phyloP scores from a whole-genome alignment of 2,113 vertebrate species.

The Meriones unguiculatus region DNA sequence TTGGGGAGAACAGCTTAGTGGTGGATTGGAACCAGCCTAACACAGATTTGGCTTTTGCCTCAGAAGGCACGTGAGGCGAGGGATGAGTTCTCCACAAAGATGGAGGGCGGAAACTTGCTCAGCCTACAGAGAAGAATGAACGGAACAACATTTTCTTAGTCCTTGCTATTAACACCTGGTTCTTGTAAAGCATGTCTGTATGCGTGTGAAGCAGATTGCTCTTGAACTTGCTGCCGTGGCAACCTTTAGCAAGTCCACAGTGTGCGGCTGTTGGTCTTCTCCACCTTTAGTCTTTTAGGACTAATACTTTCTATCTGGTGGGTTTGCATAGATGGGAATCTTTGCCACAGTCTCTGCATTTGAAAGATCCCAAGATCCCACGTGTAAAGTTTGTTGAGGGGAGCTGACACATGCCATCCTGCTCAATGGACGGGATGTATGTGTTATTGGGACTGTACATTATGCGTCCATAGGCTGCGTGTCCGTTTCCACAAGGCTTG shows the following conservation, averaged over 20 bases:
- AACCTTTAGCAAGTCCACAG: background rate
- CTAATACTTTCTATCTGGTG: background rate
- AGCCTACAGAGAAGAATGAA: background rate
- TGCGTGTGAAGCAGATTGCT: background rate
- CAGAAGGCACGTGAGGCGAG: background rate
- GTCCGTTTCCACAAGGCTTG: background rate
- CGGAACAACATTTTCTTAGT: background rate
- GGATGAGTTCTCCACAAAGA: background rate
- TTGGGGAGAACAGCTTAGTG: background rate
- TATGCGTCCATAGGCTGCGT: rapidly evolving
- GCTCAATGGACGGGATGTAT: background rate
- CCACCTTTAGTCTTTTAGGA: no score
- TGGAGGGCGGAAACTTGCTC: background rate
- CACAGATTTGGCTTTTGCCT: background rate
- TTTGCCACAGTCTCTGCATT: background rate
- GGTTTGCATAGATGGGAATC: background rate
- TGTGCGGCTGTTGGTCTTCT: rapidly evolving
- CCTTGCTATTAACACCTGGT: background rate
- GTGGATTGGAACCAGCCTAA: background rate
- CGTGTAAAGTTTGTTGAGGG: background rate
- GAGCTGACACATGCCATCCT: background rate
- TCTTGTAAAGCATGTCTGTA: background rate
- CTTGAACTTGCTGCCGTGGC: background rate
- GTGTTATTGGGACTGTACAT: no score
- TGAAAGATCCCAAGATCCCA: background rate